phyloP scores from a whole-genome alignment of 2,113 vertebrate species.

The Cryptotis parvus region DNA sequence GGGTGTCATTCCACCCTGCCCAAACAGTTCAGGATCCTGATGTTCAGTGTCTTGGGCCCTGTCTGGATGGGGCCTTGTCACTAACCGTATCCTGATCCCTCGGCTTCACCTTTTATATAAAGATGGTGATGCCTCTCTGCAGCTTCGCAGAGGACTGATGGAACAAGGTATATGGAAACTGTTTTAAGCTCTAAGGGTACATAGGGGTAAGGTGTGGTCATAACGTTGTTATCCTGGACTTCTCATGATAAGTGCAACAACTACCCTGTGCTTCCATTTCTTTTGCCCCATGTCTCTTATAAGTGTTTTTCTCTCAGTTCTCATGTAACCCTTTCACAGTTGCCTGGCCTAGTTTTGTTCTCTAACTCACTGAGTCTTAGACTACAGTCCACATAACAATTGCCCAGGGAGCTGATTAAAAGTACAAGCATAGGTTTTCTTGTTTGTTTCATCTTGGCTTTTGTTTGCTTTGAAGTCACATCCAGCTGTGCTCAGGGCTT shows the following conservation, averaged over 20 bases:
- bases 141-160: not conserved
- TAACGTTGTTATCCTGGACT: not conserved
- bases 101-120: not conserved
- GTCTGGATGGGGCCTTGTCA: not conserved
- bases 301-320: not conserved
- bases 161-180: not conserved
- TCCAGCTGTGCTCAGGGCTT: too few species aligned
- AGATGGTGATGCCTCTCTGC: not conserved
- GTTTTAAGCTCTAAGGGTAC: not conserved
- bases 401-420: slow-evolving; percentile 15
- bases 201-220: not conserved
- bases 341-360: not conserved
- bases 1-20: too few species aligned
- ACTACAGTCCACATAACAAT: not conserved
- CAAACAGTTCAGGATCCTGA: not conserved
- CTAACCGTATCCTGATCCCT: not conserved
- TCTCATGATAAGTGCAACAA: not conserved
- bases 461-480: too few species aligned
- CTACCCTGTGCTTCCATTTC: not conserved
- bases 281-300: not conserved
- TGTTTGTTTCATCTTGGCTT: too few species aligned
- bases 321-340: not conserved
- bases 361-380: not conserved
- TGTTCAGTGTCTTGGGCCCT: not conserved
- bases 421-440: not conserved